Evolutionary conservation across 1,140 invertebrate genomes (phyloP), one percentile per base, ranked within the genome.

Genomic region (Solen grandis): DNA sequence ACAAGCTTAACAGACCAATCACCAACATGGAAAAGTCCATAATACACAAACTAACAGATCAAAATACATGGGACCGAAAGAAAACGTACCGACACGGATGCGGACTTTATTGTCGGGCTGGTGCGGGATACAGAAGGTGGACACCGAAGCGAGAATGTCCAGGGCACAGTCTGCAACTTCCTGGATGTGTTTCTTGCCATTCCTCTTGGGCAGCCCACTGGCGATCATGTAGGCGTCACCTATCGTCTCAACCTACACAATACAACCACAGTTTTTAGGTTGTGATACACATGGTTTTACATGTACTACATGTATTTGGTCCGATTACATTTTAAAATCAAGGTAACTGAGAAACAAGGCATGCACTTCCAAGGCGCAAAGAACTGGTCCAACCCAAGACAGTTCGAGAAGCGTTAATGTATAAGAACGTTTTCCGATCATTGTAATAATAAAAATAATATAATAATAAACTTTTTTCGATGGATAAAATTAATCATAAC

Each of bases 141-240:
- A 94, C 0, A 97, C 96, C 0, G 96, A 96, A 81, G 96, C 95
- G 5, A 98, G 92, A 3, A 99, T 95, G 3, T 97, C 96, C 25
- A 99, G 90, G 1, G 97, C 95, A 95, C 98, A 96, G 33, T 96
- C 93, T 10, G 95, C 96, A 66, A 97, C 95, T 92, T 97, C 95
- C 1, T 95, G 94, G 0, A 96, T 96, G 91, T 97, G 96, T 82
- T 95, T 93, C 16, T 85, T 83, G 2, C 89, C 88, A 63, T 90
- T 90, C 29, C 88, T 59, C 55, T 83, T 82, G 1, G 89, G 89
- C 29, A 90, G 73, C 29, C 89, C 89, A 75, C 89, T 90, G 5
- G 87, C 90, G 46, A 91, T 74, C 90, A 91, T 92, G 79, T 92
- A 91, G 5, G 90, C 90, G 78, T 92, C 91, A 8, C 91, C 91